Conservation (phyloP, 2,797 vertebrate species). For the Oceanodroma leucorhoa region DNA sequence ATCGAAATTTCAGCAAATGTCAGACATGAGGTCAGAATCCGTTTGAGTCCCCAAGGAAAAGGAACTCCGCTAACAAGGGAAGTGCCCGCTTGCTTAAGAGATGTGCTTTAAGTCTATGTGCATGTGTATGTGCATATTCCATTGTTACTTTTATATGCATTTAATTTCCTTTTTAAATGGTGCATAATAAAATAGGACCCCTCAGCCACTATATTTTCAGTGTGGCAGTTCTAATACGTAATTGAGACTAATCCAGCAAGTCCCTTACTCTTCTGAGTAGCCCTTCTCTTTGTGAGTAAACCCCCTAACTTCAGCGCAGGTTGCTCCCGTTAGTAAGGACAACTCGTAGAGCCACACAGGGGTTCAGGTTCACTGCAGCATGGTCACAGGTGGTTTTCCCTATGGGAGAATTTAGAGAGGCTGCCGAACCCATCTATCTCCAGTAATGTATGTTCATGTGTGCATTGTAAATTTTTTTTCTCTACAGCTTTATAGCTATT, state of each 20-base stretch:
- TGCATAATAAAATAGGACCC: background rate
- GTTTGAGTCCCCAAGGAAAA: background rate
- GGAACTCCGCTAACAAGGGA: background rate
- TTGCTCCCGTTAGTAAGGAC: background rate
- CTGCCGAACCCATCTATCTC: background rate
- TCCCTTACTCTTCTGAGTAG: background rate
- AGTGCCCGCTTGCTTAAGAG: background rate
- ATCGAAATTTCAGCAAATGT: background rate
- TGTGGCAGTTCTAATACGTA: background rate
- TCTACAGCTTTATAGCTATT: background rate
- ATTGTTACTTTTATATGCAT: background rate
- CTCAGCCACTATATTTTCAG: background rate
- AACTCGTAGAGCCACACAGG: background rate
- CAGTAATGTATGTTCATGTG: background rate
- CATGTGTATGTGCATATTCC: background rate
- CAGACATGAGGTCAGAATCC: conserved; percentile 6
- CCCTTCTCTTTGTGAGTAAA: background rate
- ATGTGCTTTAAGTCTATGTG: background rate
- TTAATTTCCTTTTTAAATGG: background rate
- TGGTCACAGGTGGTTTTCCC: background rate
- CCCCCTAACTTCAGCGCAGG: background rate
- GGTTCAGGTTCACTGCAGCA: background rate
- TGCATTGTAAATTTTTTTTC: background rate
- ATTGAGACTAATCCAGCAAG: background rate
- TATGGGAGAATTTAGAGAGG: background rate